These are phyloP conservation scores for Addax nasomaculatus DNA, from an alignment of 2,113 vertebrate species.

Conservation along the genomic window DNA sequence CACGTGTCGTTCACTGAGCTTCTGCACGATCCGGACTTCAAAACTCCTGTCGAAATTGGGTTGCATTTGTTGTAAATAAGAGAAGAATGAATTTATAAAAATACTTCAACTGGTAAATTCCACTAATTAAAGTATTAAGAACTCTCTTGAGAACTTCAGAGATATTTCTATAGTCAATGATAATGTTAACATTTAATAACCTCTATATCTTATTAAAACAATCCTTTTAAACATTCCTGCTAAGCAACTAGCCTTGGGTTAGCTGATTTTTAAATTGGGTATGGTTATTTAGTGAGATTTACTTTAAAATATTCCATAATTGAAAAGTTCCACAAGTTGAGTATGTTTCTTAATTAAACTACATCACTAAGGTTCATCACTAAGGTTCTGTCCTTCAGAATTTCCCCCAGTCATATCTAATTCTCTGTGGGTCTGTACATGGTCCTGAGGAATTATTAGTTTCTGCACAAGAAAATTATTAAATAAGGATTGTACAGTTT, in stretches of 20 bases:
- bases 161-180: not conserved
- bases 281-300: not conserved
- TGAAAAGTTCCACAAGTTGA: not conserved
- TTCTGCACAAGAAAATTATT: not conserved
- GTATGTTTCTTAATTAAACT: not conserved
- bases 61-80: not conserved
- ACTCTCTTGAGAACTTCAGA: not conserved
- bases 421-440: not conserved
- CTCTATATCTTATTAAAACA: not conserved
- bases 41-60: not conserved
- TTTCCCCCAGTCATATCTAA: not conserved
- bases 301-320: not conserved
- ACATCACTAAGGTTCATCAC: not conserved
- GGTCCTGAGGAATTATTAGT: not conserved
- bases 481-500: not conserved
- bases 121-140: not conserved
- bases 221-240: not conserved
- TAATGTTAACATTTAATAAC: not conserved
- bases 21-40: not conserved
- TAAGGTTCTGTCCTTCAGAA: not conserved
- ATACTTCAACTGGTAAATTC: not conserved
- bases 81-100: not conserved
- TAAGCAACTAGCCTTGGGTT: not conserved
- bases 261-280: not conserved
- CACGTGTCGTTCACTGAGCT: not conserved